Evolutionary conservation across 2,113 vertebrate genomes (phyloP), one percentile per base, ranked within the genome.

Genomic region (Entelurus aequoreus): DNA sequence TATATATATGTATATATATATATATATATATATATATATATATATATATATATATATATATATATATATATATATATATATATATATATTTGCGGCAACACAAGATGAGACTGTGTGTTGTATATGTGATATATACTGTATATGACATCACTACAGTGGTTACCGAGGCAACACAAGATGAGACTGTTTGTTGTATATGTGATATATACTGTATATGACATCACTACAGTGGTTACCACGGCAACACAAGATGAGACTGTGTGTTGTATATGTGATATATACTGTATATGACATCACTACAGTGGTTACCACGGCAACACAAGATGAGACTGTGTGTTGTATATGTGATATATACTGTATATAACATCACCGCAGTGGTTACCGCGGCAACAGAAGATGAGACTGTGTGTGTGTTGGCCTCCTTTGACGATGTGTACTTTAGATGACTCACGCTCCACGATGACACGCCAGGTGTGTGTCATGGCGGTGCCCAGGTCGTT

Each of bases 401-500:
- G 75, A n/a, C 15, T 60, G 16, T 46, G 38, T 56, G 28, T 16
- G 21, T 69, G 6, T 47, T 63, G 10, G 11, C 10, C 40, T 46
- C 10, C 10, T 46, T 46, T 1, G 10, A 12, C 12, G 3, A 11
- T 46, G 42, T 42, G 6, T 42, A 0, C 15, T 9, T 44, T 28
- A 0, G 44, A 35, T 14, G 42, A 81, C 93, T 88, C 76, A 95
- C 94, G 60, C 75, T 95, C 94, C 0, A 91, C 86, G 46, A 90
- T 90, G 66, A 97, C 76, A 2, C 68, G 60, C 19, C 90, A 72
- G 28, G 86, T 81, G 0, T 87, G 71, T 0, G 92, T 92, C 71
- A 94, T 73, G 8, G 93, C 93, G 0, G 93, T 97, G 14, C 94
- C 94, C 54, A 93, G 86, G 0, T 40, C 49, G 68, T 95, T 95